Evolutionary conservation across 2,797 vertebrate species (phyloP).

Genomic region (Trematomus bernacchii): DNA sequence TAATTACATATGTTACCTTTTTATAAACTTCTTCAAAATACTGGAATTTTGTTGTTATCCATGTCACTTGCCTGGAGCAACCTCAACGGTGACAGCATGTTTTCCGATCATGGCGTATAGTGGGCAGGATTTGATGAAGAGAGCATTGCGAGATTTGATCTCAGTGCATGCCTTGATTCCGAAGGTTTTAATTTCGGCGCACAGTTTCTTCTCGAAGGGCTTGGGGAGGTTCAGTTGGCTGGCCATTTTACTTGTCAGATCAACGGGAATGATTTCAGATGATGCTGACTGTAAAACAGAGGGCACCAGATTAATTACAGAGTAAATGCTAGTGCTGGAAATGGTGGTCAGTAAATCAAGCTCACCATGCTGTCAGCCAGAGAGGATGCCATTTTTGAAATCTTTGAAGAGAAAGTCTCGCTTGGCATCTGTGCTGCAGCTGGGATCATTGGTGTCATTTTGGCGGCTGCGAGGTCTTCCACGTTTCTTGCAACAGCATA

Average conservation of each 20-base stretch:
- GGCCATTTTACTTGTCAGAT: slow-evolving; percentile 33
- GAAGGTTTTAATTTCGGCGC: slow-evolving; percentile 69
- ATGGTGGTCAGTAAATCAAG: slow-evolving; percentile 36
- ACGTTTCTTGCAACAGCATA: slow-evolving; percentile 87
- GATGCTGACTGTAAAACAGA: slow-evolving; percentile 76
- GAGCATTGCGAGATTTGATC: slow-evolving; percentile 77
- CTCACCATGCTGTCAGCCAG: slow-evolving; percentile 74
- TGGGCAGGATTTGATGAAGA: slow-evolving; percentile 69
- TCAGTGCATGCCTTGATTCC: slow-evolving; percentile 84
- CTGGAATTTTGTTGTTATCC: background rate
- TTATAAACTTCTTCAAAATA: background rate
- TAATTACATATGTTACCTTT: slow-evolving; percentile 40
- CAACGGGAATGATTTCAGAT: slow-evolving; percentile 74
- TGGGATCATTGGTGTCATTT: slow-evolving; percentile 84
- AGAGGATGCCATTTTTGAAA: slow-evolving; percentile 52
- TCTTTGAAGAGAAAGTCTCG: slow-evolving; percentile 48
- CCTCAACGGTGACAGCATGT: slow-evolving; percentile 66
- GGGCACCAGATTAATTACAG: background rate
- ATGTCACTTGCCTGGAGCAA: slow-evolving; percentile 82
- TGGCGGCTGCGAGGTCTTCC: slow-evolving; percentile 82
- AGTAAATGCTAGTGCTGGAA: slow-evolving; percentile 15
- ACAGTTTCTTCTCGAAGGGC: slow-evolving; percentile 70
- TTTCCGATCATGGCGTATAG: slow-evolving; percentile 83
- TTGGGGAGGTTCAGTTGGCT: slow-evolving; percentile 27
- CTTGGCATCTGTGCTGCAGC: slow-evolving; percentile 40